phyloP scores from a whole-genome alignment of 2,113 vertebrate genomes.

The Rhea americana region DNA sequence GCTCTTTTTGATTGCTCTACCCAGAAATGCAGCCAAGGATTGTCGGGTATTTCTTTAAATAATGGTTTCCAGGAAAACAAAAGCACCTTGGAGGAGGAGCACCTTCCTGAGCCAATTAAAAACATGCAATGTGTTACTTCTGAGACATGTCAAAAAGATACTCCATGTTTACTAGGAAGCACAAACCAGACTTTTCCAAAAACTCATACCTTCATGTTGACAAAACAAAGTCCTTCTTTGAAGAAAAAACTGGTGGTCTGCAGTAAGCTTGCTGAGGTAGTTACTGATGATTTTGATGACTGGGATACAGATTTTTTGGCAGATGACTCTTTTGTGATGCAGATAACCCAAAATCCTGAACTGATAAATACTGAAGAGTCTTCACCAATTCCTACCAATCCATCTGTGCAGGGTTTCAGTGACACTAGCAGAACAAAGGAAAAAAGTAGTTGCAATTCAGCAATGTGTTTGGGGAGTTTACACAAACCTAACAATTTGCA shows the following conservation, averaged over 20 bases:
- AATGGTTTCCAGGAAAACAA: slow-evolving; percentile 33
- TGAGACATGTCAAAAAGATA: not conserved
- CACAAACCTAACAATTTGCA: slow-evolving; percentile 23
- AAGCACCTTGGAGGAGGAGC: slow-evolving; percentile 26
- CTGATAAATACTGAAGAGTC: slow-evolving; percentile 20
- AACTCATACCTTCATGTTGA: not conserved
- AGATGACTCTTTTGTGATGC: slow-evolving; percentile 83
- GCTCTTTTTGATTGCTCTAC: slow-evolving; percentile 91
- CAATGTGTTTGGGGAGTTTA: not conserved
- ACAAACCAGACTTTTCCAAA: not conserved
- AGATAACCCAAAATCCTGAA: slow-evolving; percentile 80
- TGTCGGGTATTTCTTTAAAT: slow-evolving; percentile 54
- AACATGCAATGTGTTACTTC: not conserved
- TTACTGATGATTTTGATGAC: slow-evolving; percentile 82
- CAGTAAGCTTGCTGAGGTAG: not conserved
- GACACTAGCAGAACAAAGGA: slow-evolving; percentile 45
- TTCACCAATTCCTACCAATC: not conserved
- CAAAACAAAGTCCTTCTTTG: not conserved
- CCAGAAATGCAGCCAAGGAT: slow-evolving; percentile 81
- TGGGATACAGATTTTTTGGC: slow-evolving; percentile 84
- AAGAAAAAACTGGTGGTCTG: not conserved
- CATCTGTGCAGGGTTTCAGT: not conserved
- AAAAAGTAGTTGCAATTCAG: not conserved
- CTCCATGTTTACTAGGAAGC: not conserved
- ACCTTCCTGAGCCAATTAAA: slow-evolving; percentile 16